A percentile compares a stretch with the other conserved stretches of the same genome.
phyloP scores from a whole-genome alignment of 2,888 invertebrate genomes.

The Nezara viridula region DNA sequence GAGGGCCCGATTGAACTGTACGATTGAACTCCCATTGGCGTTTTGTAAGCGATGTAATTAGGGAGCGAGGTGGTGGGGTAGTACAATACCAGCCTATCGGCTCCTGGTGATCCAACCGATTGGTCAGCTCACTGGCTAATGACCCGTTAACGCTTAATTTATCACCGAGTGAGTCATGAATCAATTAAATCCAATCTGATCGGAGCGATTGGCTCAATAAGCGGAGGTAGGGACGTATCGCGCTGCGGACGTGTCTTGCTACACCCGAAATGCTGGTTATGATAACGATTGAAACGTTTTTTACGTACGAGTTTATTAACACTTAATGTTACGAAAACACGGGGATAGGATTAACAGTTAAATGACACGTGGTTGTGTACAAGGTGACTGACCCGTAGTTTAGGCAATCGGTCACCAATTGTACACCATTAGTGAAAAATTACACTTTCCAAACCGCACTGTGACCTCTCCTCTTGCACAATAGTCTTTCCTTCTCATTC shows the following conservation, averaged over 20 bases:
- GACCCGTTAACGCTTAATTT: not conserved
- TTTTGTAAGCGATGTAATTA: not conserved
- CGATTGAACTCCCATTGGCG: not conserved
- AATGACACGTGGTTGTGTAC: not conserved
- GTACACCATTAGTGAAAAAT: conserved; percentile 30
- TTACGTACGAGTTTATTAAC: not conserved
- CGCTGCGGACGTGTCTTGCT: not conserved
- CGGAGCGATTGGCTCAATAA: not conserved
- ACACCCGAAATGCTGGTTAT: not conserved
- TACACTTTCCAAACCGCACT: conserved; percentile 38
- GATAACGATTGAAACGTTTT: not conserved
- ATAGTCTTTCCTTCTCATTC: not conserved
- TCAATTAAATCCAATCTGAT: conserved; percentile 1
- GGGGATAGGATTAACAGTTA: not conserved
- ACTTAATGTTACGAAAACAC: not conserved
- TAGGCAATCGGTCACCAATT: conserved; percentile 51
- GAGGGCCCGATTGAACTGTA: not conserved
- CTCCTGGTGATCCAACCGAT: not conserved
- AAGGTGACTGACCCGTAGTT: not conserved
- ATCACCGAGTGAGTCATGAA: not conserved
- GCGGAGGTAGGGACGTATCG: not conserved
- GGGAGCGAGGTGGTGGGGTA: not conserved
- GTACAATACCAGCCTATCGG: conserved; percentile 1
- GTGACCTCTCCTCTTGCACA: conserved; percentile 7
- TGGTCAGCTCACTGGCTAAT: not conserved